Base-by-base conservation (phyloP, 2,797 vertebrate genomes). In the Spinus pinus region DNA sequence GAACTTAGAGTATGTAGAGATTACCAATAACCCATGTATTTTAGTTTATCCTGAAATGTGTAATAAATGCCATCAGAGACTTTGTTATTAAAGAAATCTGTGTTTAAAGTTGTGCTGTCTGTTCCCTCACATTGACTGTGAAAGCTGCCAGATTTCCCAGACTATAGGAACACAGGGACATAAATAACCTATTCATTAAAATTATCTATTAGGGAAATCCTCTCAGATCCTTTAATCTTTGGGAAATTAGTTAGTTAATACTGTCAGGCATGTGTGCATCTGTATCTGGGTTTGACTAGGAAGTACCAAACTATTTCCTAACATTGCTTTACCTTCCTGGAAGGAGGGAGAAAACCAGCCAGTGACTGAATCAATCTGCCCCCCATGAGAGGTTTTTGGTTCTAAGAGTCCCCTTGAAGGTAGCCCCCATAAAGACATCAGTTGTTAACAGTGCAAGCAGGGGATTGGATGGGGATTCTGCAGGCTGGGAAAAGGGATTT, bases 191-290 rank as follows among this genome's bases (percentile, higher is more conserved):
- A 42, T 83, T 95, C 70, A 81, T 79, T 60, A 81, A 88, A 94
- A 70, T 28, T 33, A 81, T 75, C 77, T 80, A 77, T 84, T 91
- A 75, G 60, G 82, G 47, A 90, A 93, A 86, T 80, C 89, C 85
- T 90, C 81, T 90, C 85, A 88, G 75, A 94, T 95, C 88, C 88
- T 77, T 93, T 87, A 92, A 93, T 92, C 93, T 96, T 70, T 44
- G 82, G 86, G 81, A 86, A 92, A 87, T 89, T 71, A 80, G 80
- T 84, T 84, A 14, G 62, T 88, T 95, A 91, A 90, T 90, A 25
- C 91, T 78, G 41, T 62, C 69, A 86, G 69, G 75, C 79, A 24
- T 81, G 79, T 47, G 42, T 87, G 18, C 62, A 65, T 93, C 69
- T 86, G 9, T 54, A 44, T 80, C 42, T 85, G 10, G 46, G 46